These are phyloP conservation scores for Cochlearius cochlearius DNA, from an alignment of 2,113 vertebrate species.

Conservation along the genomic window DNA sequence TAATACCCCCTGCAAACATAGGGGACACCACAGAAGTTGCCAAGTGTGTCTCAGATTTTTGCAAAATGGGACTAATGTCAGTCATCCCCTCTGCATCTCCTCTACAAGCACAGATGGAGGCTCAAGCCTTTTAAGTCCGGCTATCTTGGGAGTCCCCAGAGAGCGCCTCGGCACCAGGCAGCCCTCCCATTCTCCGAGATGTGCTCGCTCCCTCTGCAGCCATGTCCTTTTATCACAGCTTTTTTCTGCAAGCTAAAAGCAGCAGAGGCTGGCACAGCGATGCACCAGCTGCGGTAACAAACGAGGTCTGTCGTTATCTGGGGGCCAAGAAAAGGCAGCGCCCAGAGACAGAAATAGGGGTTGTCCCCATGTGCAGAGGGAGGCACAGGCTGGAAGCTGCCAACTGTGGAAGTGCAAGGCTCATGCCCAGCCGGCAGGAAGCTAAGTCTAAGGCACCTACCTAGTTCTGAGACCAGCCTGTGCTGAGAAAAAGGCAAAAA, in stretches of 20 bases:
- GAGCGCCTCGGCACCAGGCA: not conserved
- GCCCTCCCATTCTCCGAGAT: accelerated
- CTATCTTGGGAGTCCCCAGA: not conserved
- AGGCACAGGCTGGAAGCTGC: not conserved
- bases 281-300: not conserved
- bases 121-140: not conserved
- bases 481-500: not conserved
- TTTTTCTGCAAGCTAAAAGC: not conserved
- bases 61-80: not conserved
- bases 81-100: not conserved
- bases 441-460: not conserved
- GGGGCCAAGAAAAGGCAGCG: not conserved
- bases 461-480: not conserved
- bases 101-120: not conserved
- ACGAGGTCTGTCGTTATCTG: not conserved
- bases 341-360: not conserved
- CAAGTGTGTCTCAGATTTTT: not conserved
- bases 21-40: not conserved
- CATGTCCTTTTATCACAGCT: not conserved
- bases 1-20: not conserved
- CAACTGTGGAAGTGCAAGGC: accelerated
- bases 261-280: not conserved
- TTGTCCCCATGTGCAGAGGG: not conserved
- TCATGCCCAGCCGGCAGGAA: not conserved
- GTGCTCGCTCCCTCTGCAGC: not conserved